Base-by-base conservation (phyloP, 2,888 invertebrate genomes). In the Dynastes tityus region DNA sequence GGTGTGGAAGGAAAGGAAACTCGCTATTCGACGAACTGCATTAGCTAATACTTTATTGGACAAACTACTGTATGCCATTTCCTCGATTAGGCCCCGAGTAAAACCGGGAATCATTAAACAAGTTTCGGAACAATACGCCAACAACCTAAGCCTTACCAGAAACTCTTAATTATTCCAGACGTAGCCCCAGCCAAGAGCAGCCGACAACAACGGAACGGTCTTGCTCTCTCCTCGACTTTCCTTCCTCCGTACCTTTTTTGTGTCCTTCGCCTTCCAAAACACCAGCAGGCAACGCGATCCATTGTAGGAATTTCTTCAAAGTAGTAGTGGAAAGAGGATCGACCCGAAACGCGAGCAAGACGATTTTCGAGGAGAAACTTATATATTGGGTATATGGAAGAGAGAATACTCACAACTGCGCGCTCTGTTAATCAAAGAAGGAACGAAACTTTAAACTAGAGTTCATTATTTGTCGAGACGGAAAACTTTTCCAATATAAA, bases 81-180 rank as follows among this genome's bases (percentile, higher is more conserved):
- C 73, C 61, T 40, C 61, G 73, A 74, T 74, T 74, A 74, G 61
- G 73, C 13, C 27, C 73, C 78, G 76, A 80, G 74, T 76, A 80
- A 79, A 79, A 76, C 65, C 78, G 73, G 79, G 78, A 78, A 78
- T 76, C 76, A 79, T 80, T 79, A 80, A 80, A 77, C 79, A 78
- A 79, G 71, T 79, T 78, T 71, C 75, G 78, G 80, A 81, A 80
- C 80, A 81, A 81, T 80, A 78, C 76, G 78, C 78, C 64, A 74
- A 74, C 71, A 68, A 73, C 51, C 78, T 73, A 45, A 58, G 53
- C 78, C 73, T 71, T 53, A 51, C 73, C 61, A 77, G 70, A 73
- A 77, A 78, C 78, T 73, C 71, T 78, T 78, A 78, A 78, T 78
- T 78, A 78, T 78, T 71, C 68, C 58, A 68, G 76, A 49, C 76